Evolutionary conservation across 2,797 vertebrate genomes (phyloP).

Genomic region (Acanthurus tractus): DNA sequence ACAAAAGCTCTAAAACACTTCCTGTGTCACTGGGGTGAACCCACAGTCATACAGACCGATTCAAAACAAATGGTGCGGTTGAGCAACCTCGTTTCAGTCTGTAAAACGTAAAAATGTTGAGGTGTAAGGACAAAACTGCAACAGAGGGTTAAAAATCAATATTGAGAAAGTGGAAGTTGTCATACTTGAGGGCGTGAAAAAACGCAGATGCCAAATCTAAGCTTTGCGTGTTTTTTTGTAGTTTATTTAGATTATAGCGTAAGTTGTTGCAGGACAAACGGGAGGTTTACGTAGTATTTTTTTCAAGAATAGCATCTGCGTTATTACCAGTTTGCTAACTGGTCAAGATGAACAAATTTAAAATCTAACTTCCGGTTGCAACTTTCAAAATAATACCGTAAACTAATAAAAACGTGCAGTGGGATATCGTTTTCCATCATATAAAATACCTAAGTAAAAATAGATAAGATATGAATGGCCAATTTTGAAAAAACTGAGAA

Average conservation of each 20-base stretch:
- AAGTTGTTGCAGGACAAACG: fast-evolving
- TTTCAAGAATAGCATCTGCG: slow-evolving; percentile 38
- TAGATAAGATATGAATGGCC: fast-evolving
- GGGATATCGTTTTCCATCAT: fast-evolving
- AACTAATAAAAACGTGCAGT: fast-evolving
- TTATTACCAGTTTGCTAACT: not conserved
- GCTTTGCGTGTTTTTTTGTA: slow-evolving; percentile 25
- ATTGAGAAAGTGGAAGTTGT: slow-evolving; percentile 5
- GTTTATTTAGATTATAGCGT: not conserved
- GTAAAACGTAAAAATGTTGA: fast-evolving
- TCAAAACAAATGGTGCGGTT: too few relatives aligned
- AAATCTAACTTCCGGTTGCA: not conserved
- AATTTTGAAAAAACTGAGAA: fast-evolving
- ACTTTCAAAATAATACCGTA: slow-evolving; percentile 21
- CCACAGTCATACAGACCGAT: not conserved
- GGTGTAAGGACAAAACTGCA: too few relatives aligned
- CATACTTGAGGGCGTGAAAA: slow-evolving; percentile 2
- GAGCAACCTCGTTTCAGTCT: too few relatives aligned
- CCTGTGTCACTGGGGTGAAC: slow-evolving; percentile 48
- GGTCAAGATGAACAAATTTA: slow-evolving; percentile 11
- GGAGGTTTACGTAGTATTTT: not conserved
- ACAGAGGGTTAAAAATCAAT: not conserved
- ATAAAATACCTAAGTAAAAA: fast-evolving
- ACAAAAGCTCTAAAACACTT: slow-evolving; percentile 50
- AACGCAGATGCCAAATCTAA: not conserved